phyloP scores from a whole-genome alignment of 2,888 invertebrate genomes.

The Scrobipalpa atriplicella region DNA sequence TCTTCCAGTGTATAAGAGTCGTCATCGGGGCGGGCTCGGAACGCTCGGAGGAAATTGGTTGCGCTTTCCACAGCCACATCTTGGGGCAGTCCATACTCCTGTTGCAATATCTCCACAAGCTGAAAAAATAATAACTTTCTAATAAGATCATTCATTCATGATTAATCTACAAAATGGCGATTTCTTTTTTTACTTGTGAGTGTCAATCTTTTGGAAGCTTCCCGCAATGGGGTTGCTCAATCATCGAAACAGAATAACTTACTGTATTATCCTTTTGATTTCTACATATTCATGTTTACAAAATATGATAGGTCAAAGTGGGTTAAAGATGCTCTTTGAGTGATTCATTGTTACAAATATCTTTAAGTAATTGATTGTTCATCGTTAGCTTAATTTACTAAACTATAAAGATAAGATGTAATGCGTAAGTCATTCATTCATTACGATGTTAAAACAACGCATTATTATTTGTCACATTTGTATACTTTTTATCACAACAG shows the following conservation, averaged over 20 bases:
- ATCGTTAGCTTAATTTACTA: neutral
- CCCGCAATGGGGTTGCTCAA: too few relatives aligned
- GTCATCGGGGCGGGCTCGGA: conserved; percentile 92
- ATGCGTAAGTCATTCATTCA: neutral
- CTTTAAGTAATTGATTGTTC: neutral
- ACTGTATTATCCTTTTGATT: too few relatives aligned
- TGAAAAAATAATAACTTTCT: conserved; percentile 45
- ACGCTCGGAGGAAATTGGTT: conserved; percentile 87
- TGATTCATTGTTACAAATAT: neutral
- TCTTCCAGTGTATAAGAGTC: conserved; percentile 86
- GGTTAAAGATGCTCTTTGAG: neutral
- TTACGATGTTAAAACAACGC: conserved; percentile 7
- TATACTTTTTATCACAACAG: neutral
- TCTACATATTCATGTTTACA: too few relatives aligned
- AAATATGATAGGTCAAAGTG: too few relatives aligned
- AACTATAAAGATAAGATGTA: neutral
- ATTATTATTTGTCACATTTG: neutral
- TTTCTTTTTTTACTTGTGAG: too few relatives aligned
- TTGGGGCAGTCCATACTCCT: conserved; percentile 85
- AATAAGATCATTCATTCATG: too few relatives aligned
- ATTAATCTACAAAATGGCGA: too few relatives aligned
- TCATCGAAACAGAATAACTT: too few relatives aligned
- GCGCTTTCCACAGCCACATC: conserved; percentile 86
- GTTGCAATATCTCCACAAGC: conserved; percentile 77
- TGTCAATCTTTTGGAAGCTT: too few relatives aligned